Base-by-base conservation (phyloP, 2,113 vertebrate genomes). In the Vulpes lagopus region DNA sequence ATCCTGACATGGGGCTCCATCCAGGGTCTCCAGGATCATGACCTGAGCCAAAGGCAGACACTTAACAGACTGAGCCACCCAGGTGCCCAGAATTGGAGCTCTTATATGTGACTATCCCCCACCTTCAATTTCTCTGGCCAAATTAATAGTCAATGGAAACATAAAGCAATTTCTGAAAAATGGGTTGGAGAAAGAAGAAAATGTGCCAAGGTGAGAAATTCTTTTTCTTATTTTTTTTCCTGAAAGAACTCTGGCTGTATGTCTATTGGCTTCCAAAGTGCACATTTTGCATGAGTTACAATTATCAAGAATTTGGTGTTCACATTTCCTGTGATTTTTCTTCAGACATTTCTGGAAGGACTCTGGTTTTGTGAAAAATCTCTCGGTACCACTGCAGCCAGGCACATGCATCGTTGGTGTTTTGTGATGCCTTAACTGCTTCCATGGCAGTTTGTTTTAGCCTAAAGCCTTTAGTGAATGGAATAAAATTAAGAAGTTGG, bases 381-480 rank as follows among this genome's bases (percentile, higher is more conserved):
- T 90, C 67, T 32, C 87, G 86, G 83, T 90, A 93, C 92, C 32
- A 76, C 60, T 57, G 32, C 11, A 97, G 89, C 53, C 89, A 53
- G 0, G 83, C 97, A 49, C 92, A 71, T 49, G 95, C 23, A 74
- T n/a, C 80, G 16, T 3, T 19, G 59, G 23, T 35, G 38, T 5
- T 0, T 20, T 5, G 86, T 78, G 95, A 95, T 71, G 62, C 79
- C 76, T 95, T 95, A 93, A 15, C 64, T 64, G 53, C 65, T 95
- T 84, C 60, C 7, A 30, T 11, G 55, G 96, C 86, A 11, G 95
- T 96, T 95, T 97, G 95, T 97, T 98, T 97, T 60, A 86, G 82
- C 73, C 96, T 95, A 97, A 89, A 94, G 93, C 27, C 82, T 85
- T 93, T 59, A 73, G 19, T 0, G 7, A 32, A 96, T 51, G 95